Percentiles rank a stretch among this genome's conserved stretches.
Evolutionary conservation across 2,888 invertebrate genomes (phyloP).

Genomic region (Rotaria magnacalcarata): DNA sequence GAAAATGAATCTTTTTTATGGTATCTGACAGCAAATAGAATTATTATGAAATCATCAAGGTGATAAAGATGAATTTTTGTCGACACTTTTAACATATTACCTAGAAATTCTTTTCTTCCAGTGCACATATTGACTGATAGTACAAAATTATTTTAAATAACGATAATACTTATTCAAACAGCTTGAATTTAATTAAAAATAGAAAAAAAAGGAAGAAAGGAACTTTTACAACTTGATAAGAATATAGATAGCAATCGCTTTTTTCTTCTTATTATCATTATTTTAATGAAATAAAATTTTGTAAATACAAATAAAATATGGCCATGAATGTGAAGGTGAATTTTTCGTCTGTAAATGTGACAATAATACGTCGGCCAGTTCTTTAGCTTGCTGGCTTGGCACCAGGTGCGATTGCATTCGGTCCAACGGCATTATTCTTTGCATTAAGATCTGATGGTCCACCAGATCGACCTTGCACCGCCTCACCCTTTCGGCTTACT

Average conservation of each 20-base stretch:
- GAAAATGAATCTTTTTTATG: background rate
- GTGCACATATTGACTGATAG: too few species aligned
- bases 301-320: background rate
- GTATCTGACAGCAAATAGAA: background rate
- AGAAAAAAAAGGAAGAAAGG: background rate
- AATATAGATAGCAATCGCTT: background rate
- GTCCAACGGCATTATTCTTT: background rate
- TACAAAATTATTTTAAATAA: too few species aligned
- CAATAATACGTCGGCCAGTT: background rate
- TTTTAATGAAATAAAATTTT: background rate
- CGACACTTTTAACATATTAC: background rate
- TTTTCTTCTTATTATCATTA: background rate
- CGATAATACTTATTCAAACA: background rate
- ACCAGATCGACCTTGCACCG: background rate
- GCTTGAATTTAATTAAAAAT: background rate
- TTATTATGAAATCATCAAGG: background rate
- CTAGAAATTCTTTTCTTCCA: background rate
- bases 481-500: background rate
- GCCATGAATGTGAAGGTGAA: slow-evolving; percentile 10
- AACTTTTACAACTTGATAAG: slow-evolving; percentile 10
- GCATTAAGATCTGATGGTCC: background rate
- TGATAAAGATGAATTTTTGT: background rate
- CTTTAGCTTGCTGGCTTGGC: background rate
- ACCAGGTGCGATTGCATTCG: background rate
- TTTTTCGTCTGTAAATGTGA: background rate